Conservation (phyloP, 2,113 vertebrate species). For the Carassius gibelio region DNA sequence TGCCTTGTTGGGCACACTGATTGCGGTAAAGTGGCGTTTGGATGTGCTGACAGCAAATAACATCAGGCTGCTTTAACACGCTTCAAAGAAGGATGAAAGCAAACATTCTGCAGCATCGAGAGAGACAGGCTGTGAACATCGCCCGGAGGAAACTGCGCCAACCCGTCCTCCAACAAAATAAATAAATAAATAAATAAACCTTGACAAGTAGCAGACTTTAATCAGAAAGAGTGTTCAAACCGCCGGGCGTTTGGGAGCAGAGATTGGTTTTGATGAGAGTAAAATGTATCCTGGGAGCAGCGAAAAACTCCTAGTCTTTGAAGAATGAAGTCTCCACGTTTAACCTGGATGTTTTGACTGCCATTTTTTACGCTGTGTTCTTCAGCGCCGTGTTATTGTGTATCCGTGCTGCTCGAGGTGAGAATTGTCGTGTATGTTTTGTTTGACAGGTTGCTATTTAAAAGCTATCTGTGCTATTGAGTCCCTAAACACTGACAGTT, state of each 20-base stretch:
- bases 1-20: conserved; percentile 44
- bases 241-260: conserved; percentile 42
- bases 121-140: conserved; percentile 39
- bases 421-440: conserved; percentile 40
- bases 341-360: not conserved
- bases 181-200: conserved; percentile 11
- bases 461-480: conserved; percentile 35
- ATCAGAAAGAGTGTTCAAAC: conserved; percentile 56
- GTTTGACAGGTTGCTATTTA: conserved; percentile 41
- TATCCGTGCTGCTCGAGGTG: conserved; percentile 49
- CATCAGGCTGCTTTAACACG: conserved; percentile 25
- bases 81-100: conserved; percentile 22
- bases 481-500: conserved; percentile 47
- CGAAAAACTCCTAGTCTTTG: conserved; percentile 57
- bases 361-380: not conserved
- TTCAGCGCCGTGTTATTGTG: conserved; percentile 22
- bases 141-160: conserved; percentile 6
- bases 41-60: conserved; percentile 39
- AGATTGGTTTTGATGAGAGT: conserved; percentile 63
- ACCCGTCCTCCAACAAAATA: not conserved
- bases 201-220: conserved; percentile 43
- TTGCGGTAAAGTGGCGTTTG: conserved; percentile 25
- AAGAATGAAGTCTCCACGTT: conserved; percentile 4
- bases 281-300: conserved; percentile 57
- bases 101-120: conserved; percentile 5